Conservation (phyloP, 1,140 invertebrate genomes). For the Chironomus tepperi region DNA sequence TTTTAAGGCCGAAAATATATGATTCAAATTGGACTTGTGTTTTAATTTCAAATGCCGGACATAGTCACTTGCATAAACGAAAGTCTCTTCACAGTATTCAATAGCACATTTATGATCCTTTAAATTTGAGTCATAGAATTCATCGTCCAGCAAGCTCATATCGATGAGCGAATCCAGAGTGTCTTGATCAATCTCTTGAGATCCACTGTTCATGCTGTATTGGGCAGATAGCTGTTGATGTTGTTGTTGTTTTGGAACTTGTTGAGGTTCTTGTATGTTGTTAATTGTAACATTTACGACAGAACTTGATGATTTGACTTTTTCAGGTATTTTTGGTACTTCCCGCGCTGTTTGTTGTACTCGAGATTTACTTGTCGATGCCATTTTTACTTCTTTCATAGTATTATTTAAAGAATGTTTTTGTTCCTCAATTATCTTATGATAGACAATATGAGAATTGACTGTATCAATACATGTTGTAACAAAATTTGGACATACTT, state of each 20-base stretch:
- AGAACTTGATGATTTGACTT: neutral
- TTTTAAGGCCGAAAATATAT: neutral
- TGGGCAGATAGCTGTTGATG: neutral
- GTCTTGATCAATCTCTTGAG: neutral
- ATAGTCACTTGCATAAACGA: neutral
- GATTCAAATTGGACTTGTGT: neutral
- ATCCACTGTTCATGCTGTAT: neutral
- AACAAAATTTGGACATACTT: neutral
- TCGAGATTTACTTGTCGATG: neutral
- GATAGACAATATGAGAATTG: conserved; percentile 4
- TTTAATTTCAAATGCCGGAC: conserved; percentile 1
- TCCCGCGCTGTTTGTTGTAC: neutral
- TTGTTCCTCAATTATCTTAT: neutral
- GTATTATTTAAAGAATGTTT: neutral
- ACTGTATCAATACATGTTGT: neutral
- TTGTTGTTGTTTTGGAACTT: neutral
- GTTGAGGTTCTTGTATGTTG: neutral
- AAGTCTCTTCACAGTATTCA: neutral
- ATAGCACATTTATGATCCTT: neutral
- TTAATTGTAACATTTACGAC: neutral
- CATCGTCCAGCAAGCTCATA: neutral
- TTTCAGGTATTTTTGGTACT: neutral
- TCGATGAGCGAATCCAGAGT: neutral
- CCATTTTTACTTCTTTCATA: neutral
- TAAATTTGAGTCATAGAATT: conserved; percentile 1